These are phyloP conservation scores for Python bivittatus DNA, from an alignment of 2,113 vertebrate species.

Conservation along the genomic window DNA sequence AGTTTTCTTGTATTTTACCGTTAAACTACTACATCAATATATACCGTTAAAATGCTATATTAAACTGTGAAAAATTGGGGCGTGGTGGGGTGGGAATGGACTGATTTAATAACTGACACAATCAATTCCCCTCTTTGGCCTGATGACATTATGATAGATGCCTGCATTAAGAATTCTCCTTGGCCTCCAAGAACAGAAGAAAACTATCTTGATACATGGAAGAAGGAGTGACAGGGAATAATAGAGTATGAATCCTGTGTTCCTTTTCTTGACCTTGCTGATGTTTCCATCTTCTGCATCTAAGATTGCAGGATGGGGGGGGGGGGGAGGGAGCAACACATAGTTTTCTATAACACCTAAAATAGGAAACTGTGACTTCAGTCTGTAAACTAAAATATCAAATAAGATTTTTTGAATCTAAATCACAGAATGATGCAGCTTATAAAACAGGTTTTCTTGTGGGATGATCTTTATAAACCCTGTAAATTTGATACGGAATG, in stretches of 20 bases:
- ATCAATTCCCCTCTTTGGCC: background rate
- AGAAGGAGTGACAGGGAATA: background rate
- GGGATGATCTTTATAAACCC: too few relatives aligned
- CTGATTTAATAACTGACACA: background rate
- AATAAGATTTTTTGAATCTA: too few relatives aligned
- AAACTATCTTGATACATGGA: too few relatives aligned
- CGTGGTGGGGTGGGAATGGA: background rate
- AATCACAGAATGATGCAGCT: too few relatives aligned
- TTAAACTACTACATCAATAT: too few relatives aligned
- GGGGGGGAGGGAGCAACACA: background rate
- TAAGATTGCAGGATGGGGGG: too few relatives aligned
- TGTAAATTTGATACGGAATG: too few relatives aligned
- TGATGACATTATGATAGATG: background rate
- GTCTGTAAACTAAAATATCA: too few relatives aligned
- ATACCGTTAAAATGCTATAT: background rate
- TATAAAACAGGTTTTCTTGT: too few relatives aligned
- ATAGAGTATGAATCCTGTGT: background rate
- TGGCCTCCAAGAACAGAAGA: background rate
- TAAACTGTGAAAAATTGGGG: background rate
- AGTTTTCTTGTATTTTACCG: background rate
- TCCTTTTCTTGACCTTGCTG: background rate
- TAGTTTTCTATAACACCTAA: background rate
- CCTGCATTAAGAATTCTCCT: background rate
- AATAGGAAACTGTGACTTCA: background rate
- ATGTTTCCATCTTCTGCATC: background rate